Evolutionary conservation across 2,888 invertebrate species (phyloP), one percentile per base, ranked within the genome.

Genomic region (Eledone cirrhosa): DNA sequence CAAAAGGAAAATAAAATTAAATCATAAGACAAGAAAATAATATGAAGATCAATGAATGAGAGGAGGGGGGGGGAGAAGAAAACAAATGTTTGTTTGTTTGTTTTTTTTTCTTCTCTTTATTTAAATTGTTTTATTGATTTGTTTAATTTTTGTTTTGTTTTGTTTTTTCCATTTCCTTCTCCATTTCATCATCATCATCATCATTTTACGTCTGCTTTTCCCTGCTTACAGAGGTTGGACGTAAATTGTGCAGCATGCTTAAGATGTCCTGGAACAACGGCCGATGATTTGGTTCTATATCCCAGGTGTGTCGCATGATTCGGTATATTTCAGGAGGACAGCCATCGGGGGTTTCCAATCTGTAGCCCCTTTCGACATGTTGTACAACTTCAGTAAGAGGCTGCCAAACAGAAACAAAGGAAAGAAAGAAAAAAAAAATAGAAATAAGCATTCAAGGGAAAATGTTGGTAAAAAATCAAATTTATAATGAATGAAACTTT

Each of bases 341-440:
- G 86, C 97, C 97, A 92, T 99, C 99, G 1, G 99, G 99, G 83
- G 97, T 95, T 93, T 99, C 99, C 99, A 99, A 99, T 92, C 98
- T 95, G 92, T 99, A 99, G 69, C 99, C 99, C 91, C 96, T 96
- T 92, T 99, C 98, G 83, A 99, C 98, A 92, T 98, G 97, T 90
- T 97, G 96, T 65, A 99, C 96, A 85, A 99, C 92, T 83, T 92
- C 92, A 80, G 91, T 88, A 77, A 92, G 88, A 22, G 92, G 92
- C 31, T 65, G 11, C 1, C n/a, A 69, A 69, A 29, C 5, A 69
- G 8, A 27, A 69, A 4, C 4, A 41, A n/a, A 41, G 41, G 41
- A 67, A 67, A 16, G 4, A 7, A 29, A 24, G 14, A 65, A 0
- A n/a, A 63, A 63, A 19, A 3, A 24, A 14, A 29, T 65, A 0